Percentiles rank a stretch among this genome's conserved stretches.
These are phyloP conservation scores for Salticus scenicus DNA, from an alignment of 2,888 invertebrate species.

Conservation along the genomic window DNA sequence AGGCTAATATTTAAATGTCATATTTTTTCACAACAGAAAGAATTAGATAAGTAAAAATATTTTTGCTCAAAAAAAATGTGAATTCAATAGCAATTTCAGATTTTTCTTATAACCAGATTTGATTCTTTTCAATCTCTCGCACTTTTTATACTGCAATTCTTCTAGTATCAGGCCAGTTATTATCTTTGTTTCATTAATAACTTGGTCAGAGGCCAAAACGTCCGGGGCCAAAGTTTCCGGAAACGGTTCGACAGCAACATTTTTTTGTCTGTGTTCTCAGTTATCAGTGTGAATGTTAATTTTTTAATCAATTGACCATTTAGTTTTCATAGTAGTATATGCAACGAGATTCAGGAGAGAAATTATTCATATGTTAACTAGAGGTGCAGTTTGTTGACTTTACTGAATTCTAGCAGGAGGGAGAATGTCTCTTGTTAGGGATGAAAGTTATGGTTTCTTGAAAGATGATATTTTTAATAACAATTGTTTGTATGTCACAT, in stretches of 20 bases:
- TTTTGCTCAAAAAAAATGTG: constrained; percentile 1
- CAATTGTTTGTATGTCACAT: constrained; percentile 69
- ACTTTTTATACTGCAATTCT: neutral
- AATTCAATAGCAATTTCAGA: neutral
- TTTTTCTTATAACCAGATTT: no score
- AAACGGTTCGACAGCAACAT: constrained; percentile 34
- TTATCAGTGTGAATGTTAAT: constrained; percentile 50
- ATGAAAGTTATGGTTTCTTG: constrained; percentile 62
- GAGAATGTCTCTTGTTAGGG: constrained; percentile 47
- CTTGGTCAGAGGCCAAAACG: constrained; percentile 48
- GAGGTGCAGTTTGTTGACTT: constrained; percentile 66
- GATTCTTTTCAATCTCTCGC: no score
- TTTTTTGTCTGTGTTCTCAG: constrained; percentile 48
- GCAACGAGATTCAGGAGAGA: constrained; percentile 58
- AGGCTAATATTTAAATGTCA: neutral
- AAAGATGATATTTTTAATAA: constrained; percentile 70
- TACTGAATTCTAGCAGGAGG: constrained; percentile 49
- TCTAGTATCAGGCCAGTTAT: constrained; percentile 23
- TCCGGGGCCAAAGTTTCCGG: constrained; percentile 66
- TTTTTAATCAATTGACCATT: constrained; percentile 60
- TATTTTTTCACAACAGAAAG: neutral
- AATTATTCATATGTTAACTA: constrained; percentile 66
- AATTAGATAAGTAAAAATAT: neutral
- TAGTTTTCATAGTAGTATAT: constrained; percentile 53
- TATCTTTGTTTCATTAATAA: constrained; percentile 50